phyloP scores from a whole-genome alignment of 2,888 invertebrate species.

The Sphaerophoria rueppellii region DNA sequence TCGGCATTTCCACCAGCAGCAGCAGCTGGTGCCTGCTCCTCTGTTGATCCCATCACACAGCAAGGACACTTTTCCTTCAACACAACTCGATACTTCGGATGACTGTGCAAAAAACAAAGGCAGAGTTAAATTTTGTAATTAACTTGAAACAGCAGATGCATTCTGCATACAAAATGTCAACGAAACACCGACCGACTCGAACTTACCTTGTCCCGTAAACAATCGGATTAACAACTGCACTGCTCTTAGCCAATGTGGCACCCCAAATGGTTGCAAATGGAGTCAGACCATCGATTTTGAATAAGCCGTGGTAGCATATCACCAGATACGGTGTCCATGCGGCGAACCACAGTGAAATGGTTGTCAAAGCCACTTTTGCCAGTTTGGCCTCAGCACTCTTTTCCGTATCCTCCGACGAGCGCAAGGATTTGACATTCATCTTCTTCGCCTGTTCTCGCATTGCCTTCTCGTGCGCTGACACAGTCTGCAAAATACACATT shows the following conservation, averaged over 20 bases:
- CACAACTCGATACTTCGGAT: conserved; percentile 84
- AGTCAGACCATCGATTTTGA: conserved; percentile 87
- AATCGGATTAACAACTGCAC: conserved; percentile 84
- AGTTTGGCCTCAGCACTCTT: conserved; percentile 83
- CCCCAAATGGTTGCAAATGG: conserved; percentile 90
- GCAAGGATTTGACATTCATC: conserved; percentile 85
- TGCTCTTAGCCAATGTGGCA: conserved; percentile 84
- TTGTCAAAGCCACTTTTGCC: conserved; percentile 85
- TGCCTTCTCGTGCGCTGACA: conserved; percentile 83
- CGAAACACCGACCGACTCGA: neutral
- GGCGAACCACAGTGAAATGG: conserved; percentile 85
- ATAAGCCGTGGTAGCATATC: conserved; percentile 90
- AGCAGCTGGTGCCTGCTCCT: conserved; percentile 43
- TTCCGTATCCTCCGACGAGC: conserved; percentile 82
- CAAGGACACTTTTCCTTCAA: conserved; percentile 85
- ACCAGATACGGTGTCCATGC: conserved; percentile 92
- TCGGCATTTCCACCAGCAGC: conserved; percentile 42
- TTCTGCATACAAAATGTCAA: neutral
- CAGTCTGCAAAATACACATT: conserved; percentile 82
- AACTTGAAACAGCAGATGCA: conserved; percentile 19
- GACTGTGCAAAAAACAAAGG: conserved; percentile 78
- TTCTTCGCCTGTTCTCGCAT: conserved; percentile 85
- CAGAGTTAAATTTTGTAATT: conserved; percentile 24
- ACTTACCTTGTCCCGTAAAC: conserved; percentile 85
- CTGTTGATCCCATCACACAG: conserved; percentile 76